phyloP scores from a whole-genome alignment of 2,888 invertebrate species.

The Amiota minor region DNA sequence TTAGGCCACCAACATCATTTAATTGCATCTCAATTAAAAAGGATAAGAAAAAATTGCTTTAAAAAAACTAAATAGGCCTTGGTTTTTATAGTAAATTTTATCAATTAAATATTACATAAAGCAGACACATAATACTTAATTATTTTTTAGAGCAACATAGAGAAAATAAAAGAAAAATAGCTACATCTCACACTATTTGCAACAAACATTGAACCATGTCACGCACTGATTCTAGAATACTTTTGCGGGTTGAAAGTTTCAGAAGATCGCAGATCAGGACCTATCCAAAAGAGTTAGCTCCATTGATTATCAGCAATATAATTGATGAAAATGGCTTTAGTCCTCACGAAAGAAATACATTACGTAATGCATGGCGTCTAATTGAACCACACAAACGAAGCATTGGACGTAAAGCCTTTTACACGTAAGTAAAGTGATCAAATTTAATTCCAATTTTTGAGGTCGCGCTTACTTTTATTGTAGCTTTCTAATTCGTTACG shows the following conservation, averaged over 20 bases:
- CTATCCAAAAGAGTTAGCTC: neutral
- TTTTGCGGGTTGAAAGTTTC: neutral
- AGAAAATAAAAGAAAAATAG: neutral
- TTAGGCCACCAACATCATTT: neutral
- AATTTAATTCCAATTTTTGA: neutral
- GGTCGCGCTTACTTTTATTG: neutral
- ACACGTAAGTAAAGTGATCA: neutral
- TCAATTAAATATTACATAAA: no score
- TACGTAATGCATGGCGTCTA: constrained; percentile 10
- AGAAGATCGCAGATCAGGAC: neutral
- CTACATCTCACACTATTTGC: no score
- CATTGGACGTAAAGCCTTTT: neutral
- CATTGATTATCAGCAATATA: neutral
- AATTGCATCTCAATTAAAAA: neutral
- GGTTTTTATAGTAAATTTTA: neutral
- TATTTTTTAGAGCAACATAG: neutral
- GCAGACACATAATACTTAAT: no score
- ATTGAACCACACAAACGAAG: neutral
- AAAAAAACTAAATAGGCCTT: neutral
- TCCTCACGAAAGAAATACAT: neutral
- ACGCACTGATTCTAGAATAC: no score
- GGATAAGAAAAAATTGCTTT: neutral
- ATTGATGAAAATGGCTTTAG: neutral
- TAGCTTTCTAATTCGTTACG: neutral
- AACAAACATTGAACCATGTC: no score